Evolutionary conservation across 2,888 invertebrate species (phyloP), one percentile per base, ranked within the genome.

Genomic region (Oscheius sp.): DNA sequence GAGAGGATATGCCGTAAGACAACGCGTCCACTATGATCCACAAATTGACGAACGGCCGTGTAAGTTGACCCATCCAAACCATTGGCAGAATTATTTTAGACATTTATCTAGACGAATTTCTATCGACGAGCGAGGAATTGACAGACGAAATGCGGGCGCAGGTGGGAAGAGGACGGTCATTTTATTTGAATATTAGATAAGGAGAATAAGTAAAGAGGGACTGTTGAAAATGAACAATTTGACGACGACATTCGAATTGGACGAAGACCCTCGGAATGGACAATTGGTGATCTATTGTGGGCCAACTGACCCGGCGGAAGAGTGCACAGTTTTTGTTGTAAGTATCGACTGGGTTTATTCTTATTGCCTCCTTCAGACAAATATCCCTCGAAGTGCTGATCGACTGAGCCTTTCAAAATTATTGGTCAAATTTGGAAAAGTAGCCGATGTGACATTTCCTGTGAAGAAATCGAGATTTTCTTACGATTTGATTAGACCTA

Each of bases 311-410:
- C 25, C 13, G 13, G 13, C 53, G 12, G 45, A 55, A 13, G 66
- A 66, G 18, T 55, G 55, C 23, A 66, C 66, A 0, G 43, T 66
- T 18, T 72, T 55, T 53, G 13, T 72, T 12, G 72, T 72, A 29
- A 64, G 72, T 13, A 18, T 2, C 2, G 6, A 27, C 29, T 23
- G 16, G 6, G 29, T 12, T 21, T 58, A 16, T 52, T 6, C 9
- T 13, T 9, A 58, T 25, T 7, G n/a, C n/a, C 12, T 1, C 21
- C n/a, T 72, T 25, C 13, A 66, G 72, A 64, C 64, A 25, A 72
- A 72, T 18, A 29, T 72, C 7, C 66, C 72, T 0, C 5, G 25
- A 13, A 64, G 21, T 27, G 55, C 64, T 25, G 66, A 72, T 49
- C 18, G 16, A 7, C 23, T 16, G 0, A 63, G 55, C 16, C 49